Evolutionary conservation across 2,888 invertebrate genomes (phyloP).

Genomic region (Ephialtes manifestator): DNA sequence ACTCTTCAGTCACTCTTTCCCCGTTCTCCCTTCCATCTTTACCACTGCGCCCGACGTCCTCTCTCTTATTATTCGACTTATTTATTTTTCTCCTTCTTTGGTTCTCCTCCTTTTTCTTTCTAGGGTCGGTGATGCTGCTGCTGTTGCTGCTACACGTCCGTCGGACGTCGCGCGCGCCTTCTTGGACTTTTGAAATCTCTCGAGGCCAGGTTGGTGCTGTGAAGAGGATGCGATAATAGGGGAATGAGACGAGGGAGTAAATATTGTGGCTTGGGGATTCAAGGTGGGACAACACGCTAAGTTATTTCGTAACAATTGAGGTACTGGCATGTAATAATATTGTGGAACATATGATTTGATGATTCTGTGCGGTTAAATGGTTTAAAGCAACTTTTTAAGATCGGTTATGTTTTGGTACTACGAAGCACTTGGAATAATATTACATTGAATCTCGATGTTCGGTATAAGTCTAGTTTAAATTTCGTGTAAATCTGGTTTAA

Average conservation of each 20-base stretch:
- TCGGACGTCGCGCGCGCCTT: conserved; percentile 49
- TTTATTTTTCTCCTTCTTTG: conserved; percentile 62
- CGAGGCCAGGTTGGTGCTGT: conserved; percentile 52
- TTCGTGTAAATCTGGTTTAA: background rate
- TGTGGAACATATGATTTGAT: background rate
- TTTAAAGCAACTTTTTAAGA: background rate
- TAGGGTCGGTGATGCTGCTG: conserved; percentile 49
- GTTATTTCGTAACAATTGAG: conserved; percentile 17
- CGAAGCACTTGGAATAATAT: background rate
- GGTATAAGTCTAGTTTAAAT: background rate
- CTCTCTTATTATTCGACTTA: conserved; percentile 63
- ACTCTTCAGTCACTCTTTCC: conserved; percentile 55
- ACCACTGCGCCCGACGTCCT: conserved; percentile 32
- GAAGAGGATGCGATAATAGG: conserved; percentile 17
- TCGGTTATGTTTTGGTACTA: background rate
- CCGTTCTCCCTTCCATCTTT: conserved; percentile 27
- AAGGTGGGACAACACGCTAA: background rate
- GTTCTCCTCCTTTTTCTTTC: conserved; percentile 43
- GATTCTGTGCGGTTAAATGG: background rate
- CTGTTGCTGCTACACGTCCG: conserved; percentile 49
- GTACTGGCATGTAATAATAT: background rate
- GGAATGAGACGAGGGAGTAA: conserved; percentile 14
- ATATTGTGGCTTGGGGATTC: conserved; percentile 9
- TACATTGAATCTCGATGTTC: background rate
- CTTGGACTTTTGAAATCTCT: conserved; percentile 64